These are phyloP conservation scores for Gambusia affinis DNA, from an alignment of 2,113 vertebrate species.

Conservation along the genomic window DNA sequence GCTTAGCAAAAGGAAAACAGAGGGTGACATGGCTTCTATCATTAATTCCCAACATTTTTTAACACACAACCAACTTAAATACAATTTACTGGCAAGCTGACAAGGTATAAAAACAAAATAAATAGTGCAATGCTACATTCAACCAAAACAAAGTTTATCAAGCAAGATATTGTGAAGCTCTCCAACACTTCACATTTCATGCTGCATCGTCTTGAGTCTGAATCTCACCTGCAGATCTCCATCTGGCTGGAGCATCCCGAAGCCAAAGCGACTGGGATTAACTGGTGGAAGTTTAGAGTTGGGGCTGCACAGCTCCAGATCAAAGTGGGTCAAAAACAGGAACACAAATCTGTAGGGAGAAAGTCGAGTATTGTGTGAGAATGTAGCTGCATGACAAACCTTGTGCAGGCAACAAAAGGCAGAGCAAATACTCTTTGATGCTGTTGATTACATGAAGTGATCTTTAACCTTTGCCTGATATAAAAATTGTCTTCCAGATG, in stretches of 20 bases:
- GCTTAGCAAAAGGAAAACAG: neutral
- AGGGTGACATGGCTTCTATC: neutral
- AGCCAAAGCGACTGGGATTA: slow-evolving; percentile 79
- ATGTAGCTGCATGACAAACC: neutral
- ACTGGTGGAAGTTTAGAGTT: slow-evolving; percentile 71
- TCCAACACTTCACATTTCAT: slow-evolving; percentile 11
- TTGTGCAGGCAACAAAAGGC: neutral
- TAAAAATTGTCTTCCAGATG: neutral
- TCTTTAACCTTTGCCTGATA: slow-evolving; percentile 36
- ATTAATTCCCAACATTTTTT: slow-evolving; percentile 4
- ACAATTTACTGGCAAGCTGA: neutral
- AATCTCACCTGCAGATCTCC: slow-evolving; percentile 76
- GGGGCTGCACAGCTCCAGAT: slow-evolving; percentile 76
- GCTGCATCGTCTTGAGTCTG: slow-evolving; percentile 55
- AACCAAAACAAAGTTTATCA: neutral
- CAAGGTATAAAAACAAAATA: slow-evolving; percentile 31
- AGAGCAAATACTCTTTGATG: neutral
- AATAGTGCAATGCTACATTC: slow-evolving; percentile 26
- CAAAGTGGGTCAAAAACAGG: slow-evolving; percentile 78
- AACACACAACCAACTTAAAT: slow-evolving; percentile 25
- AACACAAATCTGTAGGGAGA: slow-evolving; percentile 78
- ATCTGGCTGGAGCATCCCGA: slow-evolving; percentile 83
- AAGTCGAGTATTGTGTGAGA: neutral
- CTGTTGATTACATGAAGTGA: neutral
- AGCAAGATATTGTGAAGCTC: neutral